These are phyloP conservation scores for Drosophila maculinotata DNA, from an alignment of 2,888 invertebrate genomes.

Conservation along the genomic window DNA sequence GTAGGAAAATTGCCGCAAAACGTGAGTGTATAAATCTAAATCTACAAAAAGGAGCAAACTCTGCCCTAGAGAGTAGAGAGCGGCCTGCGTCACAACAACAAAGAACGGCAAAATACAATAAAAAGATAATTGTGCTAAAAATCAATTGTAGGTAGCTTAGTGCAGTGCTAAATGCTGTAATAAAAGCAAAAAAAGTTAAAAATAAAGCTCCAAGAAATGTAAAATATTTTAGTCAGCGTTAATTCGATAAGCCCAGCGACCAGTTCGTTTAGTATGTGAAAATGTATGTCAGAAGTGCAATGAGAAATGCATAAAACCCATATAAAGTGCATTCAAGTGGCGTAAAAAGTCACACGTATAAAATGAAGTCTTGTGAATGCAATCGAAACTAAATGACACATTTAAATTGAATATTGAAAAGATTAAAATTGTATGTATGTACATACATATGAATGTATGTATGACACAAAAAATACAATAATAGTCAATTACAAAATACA, in stretches of 20 bases:
- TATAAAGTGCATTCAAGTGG: conserved; percentile 20
- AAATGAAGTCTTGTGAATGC: conserved; percentile 28
- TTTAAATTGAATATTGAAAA: conserved; percentile 18
- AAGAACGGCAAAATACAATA: conserved; percentile 17
- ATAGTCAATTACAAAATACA: no score
- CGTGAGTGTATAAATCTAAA: conserved; percentile 32
- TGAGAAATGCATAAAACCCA: conserved; percentile 24
- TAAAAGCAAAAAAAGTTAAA: conserved; percentile 9
- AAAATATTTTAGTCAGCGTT: conserved; percentile 40
- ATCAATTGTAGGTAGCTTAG: conserved; percentile 75
- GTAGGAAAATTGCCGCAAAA: conserved; percentile 29
- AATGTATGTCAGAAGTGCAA: conserved; percentile 44
- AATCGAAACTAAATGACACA: conserved; percentile 27
- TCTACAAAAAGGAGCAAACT: conserved; percentile 4
- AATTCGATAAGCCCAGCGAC: conserved; percentile 15
- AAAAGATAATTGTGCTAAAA: conserved; percentile 66
- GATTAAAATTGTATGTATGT: background rate
- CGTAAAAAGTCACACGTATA: conserved; percentile 17
- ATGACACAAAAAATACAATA: background rate
- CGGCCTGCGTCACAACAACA: conserved; percentile 53
- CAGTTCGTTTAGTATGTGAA: conserved; percentile 58
- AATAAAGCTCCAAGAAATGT: background rate
- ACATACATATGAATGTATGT: background rate
- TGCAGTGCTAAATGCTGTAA: conserved; percentile 15
- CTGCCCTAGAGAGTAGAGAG: conserved; percentile 19